A percentile compares a stretch with the other conserved stretches of the same genome.
Evolutionary conservation across 23 tunicate species (phyloP).

Genomic region (Styela clava): DNA sequence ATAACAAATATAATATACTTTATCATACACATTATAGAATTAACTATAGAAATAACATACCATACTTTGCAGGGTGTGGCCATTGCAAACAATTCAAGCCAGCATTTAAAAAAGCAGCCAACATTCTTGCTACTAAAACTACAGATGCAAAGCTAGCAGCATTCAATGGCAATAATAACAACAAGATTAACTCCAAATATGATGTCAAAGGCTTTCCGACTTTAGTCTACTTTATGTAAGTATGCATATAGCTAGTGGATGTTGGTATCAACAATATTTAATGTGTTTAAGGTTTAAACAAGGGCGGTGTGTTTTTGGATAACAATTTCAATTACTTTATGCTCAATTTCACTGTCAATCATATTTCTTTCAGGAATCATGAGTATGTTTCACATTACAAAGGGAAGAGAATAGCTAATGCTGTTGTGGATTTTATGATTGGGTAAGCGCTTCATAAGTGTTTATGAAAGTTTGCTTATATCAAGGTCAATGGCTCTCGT

Average conservation of each 20-base stretch:
- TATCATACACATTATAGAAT: too few species aligned
- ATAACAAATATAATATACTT: too few species aligned
- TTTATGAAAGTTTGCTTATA: background rate
- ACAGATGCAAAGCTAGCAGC: constrained; percentile 47
- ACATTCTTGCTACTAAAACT: constrained; percentile 18
- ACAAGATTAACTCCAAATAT: constrained; percentile 41
- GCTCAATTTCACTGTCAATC: too few species aligned
- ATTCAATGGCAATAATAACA: constrained; percentile 41
- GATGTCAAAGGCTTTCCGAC: constrained; percentile 81
- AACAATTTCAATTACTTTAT: too few species aligned
- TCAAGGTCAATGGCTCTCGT: too few species aligned
- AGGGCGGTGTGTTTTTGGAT: too few species aligned
- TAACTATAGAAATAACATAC: too few species aligned
- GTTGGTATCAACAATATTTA: too few species aligned
- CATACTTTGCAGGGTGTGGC: constrained; percentile 74
- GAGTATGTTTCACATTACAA: constrained; percentile 35
- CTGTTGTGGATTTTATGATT: constrained; percentile 53
- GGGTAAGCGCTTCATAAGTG: constrained; percentile 27
- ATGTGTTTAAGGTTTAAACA: too few species aligned
- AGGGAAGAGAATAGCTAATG: constrained; percentile 40
- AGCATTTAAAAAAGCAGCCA: constrained; percentile 57
- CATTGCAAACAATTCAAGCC: constrained; percentile 83
- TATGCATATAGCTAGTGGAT: background rate
- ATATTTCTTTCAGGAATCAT: constrained; percentile 51
- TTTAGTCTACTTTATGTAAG: constrained; percentile 51